Conservation (phyloP, 2,888 invertebrate genomes). For the Ectemnius continuus region DNA sequence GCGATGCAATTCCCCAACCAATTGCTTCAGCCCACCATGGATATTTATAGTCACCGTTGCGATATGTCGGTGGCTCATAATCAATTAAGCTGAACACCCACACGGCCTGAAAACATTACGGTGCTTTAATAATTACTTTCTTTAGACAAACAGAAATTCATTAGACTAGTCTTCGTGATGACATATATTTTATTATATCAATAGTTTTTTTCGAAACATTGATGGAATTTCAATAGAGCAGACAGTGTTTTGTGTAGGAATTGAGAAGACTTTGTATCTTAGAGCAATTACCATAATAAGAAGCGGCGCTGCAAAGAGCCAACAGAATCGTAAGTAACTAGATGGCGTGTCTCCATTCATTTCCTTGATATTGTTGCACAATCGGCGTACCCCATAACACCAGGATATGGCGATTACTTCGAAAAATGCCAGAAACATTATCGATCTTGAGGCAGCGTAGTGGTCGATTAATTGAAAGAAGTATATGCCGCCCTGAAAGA, state of each 20-base stretch:
- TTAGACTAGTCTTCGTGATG: background rate
- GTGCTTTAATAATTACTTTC: slow-evolving; percentile 19
- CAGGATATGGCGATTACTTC: slow-evolving; percentile 95
- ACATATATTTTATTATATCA: background rate
- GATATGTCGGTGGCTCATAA: slow-evolving; percentile 91
- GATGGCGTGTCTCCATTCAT: slow-evolving; percentile 93
- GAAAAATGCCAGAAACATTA: slow-evolving; percentile 95
- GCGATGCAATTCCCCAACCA: slow-evolving; percentile 91
- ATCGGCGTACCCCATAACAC: slow-evolving; percentile 91
- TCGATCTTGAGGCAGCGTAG: slow-evolving; percentile 94
- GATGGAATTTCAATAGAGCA: background rate
- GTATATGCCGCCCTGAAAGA: slow-evolving; percentile 89
- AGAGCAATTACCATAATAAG: slow-evolving; percentile 82
- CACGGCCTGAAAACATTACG: slow-evolving; percentile 81
- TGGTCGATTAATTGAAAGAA: slow-evolving; percentile 95
- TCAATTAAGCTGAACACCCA: slow-evolving; percentile 94
- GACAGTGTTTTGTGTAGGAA: background rate
- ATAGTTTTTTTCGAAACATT: background rate
- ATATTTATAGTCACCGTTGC: slow-evolving; percentile 88
- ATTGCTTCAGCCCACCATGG: slow-evolving; percentile 91
- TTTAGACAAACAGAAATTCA: background rate
- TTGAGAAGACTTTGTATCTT: background rate
- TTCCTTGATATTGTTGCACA: slow-evolving; percentile 91
- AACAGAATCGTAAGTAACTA: slow-evolving; percentile 90
- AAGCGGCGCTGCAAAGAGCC: slow-evolving; percentile 89